Evolutionary conservation across 2,888 invertebrate species (phyloP).

Genomic region (Tachina lurida): DNA sequence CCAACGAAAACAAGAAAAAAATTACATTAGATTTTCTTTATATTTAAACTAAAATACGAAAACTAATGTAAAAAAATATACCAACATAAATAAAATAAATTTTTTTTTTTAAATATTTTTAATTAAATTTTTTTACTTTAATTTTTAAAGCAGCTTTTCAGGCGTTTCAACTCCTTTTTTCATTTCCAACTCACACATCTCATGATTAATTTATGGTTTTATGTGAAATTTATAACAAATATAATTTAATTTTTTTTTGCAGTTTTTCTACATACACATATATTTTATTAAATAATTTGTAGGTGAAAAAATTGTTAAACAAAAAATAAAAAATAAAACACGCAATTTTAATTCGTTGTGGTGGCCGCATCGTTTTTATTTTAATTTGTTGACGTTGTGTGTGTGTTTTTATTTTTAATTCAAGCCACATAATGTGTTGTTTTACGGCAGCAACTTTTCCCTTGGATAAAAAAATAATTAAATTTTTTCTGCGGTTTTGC

Average conservation of each 20-base stretch:
- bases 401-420: slow-evolving; percentile 50
- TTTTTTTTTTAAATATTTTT: slow-evolving; percentile 18
- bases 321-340: not conserved
- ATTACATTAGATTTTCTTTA: slow-evolving; percentile 39
- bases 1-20: slow-evolving; percentile 28
- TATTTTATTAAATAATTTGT: slow-evolving; percentile 27
- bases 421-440: slow-evolving; percentile 69
- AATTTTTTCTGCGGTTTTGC: slow-evolving; percentile 50
- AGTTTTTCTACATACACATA: not conserved
- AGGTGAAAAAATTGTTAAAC: slow-evolving; percentile 56
- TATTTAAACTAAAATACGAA: slow-evolving; percentile 28
- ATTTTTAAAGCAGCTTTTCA: slow-evolving; percentile 42
- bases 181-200: not conserved
- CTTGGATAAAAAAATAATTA: not conserved
- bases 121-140: slow-evolving; percentile 21
- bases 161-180: slow-evolving; percentile 24
- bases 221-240: slow-evolving; percentile 59
- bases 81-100: slow-evolving; percentile 24
- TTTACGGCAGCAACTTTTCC: slow-evolving; percentile 36
- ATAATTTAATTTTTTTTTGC: slow-evolving; percentile 29
- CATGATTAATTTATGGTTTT: slow-evolving; percentile 65
- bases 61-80: slow-evolving; percentile 21
- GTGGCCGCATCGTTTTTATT: slow-evolving; percentile 48
- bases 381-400: slow-evolving; percentile 1
- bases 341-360: slow-evolving; percentile 67